Conservation (phyloP, 2,888 invertebrate genomes). For the Drosophila robusta region DNA sequence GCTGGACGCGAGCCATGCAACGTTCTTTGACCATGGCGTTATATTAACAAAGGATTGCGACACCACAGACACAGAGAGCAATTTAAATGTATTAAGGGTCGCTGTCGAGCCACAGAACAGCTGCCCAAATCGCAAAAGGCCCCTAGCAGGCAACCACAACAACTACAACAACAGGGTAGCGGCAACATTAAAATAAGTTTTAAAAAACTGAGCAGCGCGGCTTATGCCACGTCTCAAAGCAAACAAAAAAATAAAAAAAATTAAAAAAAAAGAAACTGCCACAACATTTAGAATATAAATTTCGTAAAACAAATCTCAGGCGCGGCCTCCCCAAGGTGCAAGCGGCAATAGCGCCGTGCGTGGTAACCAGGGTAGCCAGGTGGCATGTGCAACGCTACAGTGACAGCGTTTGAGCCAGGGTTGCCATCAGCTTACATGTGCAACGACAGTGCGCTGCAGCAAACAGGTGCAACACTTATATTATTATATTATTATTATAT, state of each 20-base stretch:
- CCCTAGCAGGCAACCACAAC: constrained; percentile 9
- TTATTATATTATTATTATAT: no score
- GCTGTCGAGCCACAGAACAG: constrained; percentile 38
- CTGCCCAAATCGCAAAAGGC: constrained; percentile 55
- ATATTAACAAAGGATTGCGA: constrained; percentile 41
- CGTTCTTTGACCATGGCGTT: constrained; percentile 31
- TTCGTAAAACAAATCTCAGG: constrained; percentile 65
- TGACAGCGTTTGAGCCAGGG: constrained; percentile 8
- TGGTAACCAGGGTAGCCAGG: constrained; percentile 24
- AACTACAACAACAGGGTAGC: constrained; percentile 36
- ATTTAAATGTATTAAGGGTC: constrained; percentile 66
- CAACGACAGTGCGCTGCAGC: no score
- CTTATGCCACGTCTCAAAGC: constrained; percentile 50
- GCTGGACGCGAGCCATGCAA: constrained; percentile 1
- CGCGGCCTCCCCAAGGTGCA: constrained; percentile 54
- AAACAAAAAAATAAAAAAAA: constrained; percentile 24
- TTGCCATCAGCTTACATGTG: constrained; percentile 10
- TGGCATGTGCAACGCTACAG: constrained; percentile 10
- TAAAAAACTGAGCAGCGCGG: constrained; percentile 61
- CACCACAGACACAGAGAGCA: constrained; percentile 37
- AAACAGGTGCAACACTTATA: no score
- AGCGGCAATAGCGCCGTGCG: constrained; percentile 1
- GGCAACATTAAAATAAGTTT: constrained; percentile 66
- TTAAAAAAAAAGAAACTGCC: constrained; percentile 3
- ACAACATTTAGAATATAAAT: constrained; percentile 66